Percentiles rank a stretch among this genome's conserved stretches.
These are phyloP conservation scores for Pogonocherus hispidulus DNA, from an alignment of 2,888 invertebrate species.

Conservation along the genomic window DNA sequence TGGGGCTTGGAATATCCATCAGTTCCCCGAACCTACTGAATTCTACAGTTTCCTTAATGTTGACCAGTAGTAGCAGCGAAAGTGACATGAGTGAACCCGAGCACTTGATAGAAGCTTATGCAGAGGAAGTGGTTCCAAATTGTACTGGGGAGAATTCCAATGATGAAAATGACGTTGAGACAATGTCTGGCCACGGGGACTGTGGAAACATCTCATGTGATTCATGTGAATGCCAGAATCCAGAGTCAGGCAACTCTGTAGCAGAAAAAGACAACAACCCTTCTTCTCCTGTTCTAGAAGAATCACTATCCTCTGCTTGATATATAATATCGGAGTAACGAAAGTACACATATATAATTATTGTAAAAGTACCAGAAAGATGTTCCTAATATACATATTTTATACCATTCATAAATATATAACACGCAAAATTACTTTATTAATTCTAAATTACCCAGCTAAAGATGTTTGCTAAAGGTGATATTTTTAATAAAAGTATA, in stretches of 20 bases:
- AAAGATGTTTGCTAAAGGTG: no score
- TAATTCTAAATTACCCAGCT: no score
- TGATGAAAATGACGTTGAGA: slow-evolving; percentile 90
- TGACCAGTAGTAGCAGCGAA: slow-evolving; percentile 66
- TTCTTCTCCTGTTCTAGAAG: background rate
- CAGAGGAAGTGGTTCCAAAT: slow-evolving; percentile 68
- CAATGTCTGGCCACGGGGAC: slow-evolving; percentile 79
- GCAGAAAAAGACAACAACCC: slow-evolving; percentile 61
- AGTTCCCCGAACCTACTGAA: slow-evolving; percentile 68
- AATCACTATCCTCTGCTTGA: background rate
- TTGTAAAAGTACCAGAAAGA: slow-evolving; percentile 1
- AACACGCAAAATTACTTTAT: no score
- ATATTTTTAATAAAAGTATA: no score
- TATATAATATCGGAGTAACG: background rate
- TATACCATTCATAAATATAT: slow-evolving; percentile 4
- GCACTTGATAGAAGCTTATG: slow-evolving; percentile 74
- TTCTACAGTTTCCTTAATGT: slow-evolving; percentile 64
- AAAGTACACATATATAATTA: background rate
- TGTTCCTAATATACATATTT: no score
- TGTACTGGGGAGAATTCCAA: slow-evolving; percentile 78
- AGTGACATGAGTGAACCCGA: slow-evolving; percentile 75
- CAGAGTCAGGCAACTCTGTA: slow-evolving; percentile 59
- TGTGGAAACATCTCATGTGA: slow-evolving; percentile 54
- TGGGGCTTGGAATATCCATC: slow-evolving; percentile 64
- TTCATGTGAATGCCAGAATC: slow-evolving; percentile 54